Conservation (phyloP, 2,113 vertebrate genomes). For the Podarcis raffonei region DNA sequence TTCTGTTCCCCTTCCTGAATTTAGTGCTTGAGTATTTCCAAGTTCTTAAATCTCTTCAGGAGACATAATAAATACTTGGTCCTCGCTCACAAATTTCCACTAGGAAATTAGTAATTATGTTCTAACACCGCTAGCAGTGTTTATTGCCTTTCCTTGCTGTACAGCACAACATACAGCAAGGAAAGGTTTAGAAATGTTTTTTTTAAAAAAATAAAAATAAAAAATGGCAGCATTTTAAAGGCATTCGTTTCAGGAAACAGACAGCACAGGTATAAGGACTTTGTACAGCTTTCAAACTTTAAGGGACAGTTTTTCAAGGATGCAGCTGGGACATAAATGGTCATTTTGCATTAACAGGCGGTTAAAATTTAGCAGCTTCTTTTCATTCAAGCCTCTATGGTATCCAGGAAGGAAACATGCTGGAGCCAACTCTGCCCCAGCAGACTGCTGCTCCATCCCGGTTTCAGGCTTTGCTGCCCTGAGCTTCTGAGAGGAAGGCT, state of each 20-base stretch:
- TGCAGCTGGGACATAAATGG: neutral
- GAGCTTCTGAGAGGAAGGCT: neutral
- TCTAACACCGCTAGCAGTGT: slow-evolving; percentile 10
- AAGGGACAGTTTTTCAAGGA: neutral
- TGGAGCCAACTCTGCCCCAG: neutral
- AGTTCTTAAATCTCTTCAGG: neutral
- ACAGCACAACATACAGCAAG: neutral
- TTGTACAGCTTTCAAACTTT: neutral
- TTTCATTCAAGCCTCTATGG: neutral
- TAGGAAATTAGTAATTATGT: slow-evolving; percentile 16
- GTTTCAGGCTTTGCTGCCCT: neutral
- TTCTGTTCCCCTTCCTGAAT: slow-evolving; percentile 1
- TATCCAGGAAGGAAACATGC: neutral
- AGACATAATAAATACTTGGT: slow-evolving; percentile 9
- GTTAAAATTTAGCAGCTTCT: neutral
- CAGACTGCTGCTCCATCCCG: neutral
- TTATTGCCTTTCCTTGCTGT: slow-evolving; percentile 23
- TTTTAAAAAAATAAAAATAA: slow-evolving; percentile 6
- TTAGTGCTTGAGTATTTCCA: slow-evolving; percentile 18
- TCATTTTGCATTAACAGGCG: neutral
- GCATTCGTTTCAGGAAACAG: neutral
- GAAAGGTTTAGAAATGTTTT: slow-evolving; percentile 19
- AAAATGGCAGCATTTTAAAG: neutral
- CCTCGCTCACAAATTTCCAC: neutral
- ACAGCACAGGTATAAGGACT: neutral